Base-by-base conservation (phyloP, 2,888 invertebrate species). In the Drosophila conformis region DNA sequence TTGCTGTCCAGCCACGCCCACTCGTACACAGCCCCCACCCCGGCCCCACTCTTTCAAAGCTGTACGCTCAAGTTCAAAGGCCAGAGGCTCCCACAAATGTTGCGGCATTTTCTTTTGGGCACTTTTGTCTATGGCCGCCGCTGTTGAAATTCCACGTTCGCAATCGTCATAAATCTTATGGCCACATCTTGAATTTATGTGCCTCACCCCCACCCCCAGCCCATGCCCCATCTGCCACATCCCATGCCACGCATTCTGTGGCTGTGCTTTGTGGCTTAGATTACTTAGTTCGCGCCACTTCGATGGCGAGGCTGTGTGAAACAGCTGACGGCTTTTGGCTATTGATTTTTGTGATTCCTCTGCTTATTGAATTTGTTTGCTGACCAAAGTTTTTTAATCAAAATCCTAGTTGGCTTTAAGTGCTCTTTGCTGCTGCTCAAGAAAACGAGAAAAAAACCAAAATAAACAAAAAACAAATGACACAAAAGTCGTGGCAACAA, bases 171-270 rank as follows among this genome's bases (percentile, higher is more conserved):
- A 91, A 91, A 91, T 91, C 91, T 92, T 92, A 83, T 83, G 91
- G 91, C 90, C 92, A 90, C 91, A 91, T 91, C 91, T 91, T 92
- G 92, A 91, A 91, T 91, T 91, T 92, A 92, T 91, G 92, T 91
- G 84, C 82, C 78, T 70, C 52, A 52, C 33, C 46, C 29, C 31
- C 56, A 40, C 38, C 46, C 46, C 42, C 42, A 72, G 21, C n/a
- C 31, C n/a, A 33, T 40, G 36, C 27, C 38, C 66, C 29, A 25
- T 25, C 63, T 27, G 7, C 29, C 33, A 13, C 33, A 7, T 11
- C 58, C 49, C 36, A 8, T n/a, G 4, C 49, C 33, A 38, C 72
- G 62, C 80, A 75, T 82, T 70, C 73, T 90, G 90, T 61, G 90
- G 89, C 85, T 69, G 61, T 76, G 87, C 84, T 89, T 82, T 90